Percentiles rank a stretch among this genome's conserved stretches.
phyloP scores from a whole-genome alignment of 2,888 invertebrate genomes.

The Ashinkailepas kermadecensis region DNA sequence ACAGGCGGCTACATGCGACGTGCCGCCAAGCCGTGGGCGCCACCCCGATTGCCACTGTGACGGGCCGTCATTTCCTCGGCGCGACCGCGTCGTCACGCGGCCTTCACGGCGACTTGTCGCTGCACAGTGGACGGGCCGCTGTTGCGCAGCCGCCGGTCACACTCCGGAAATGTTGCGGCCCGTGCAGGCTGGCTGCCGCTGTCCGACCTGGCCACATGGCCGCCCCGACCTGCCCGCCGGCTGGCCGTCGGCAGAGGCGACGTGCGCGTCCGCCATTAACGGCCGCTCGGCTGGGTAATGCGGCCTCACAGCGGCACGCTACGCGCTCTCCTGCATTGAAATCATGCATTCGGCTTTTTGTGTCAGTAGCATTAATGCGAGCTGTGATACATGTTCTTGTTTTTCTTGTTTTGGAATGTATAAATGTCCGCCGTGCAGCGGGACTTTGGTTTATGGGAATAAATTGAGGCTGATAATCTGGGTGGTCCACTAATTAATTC shows the following conservation, averaged over 20 bases:
- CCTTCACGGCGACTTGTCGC: background rate
- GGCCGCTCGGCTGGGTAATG: background rate
- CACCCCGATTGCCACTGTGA: background rate
- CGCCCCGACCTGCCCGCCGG: background rate
- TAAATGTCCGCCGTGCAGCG: constrained; percentile 5
- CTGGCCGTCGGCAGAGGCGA: background rate
- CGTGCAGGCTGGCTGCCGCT: too few relatives aligned
- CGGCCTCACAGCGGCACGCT: background rate
- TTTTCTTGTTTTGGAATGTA: constrained; percentile 18
- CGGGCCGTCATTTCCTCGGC: background rate
- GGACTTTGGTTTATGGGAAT: constrained; percentile 10
- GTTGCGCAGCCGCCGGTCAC: too few relatives aligned
- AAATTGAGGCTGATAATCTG: background rate
- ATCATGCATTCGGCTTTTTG: constrained; percentile 9
- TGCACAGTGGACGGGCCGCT: background rate
- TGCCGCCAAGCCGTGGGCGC: background rate
- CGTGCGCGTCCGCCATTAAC: background rate
- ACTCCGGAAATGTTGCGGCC: too few relatives aligned
- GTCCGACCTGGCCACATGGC: too few relatives aligned
- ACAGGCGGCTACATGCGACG: constrained; percentile 5
- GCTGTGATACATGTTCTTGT: constrained; percentile 13
- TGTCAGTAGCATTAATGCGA: background rate
- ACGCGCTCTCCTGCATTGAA: background rate
- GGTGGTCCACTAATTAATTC: constrained; percentile 13
- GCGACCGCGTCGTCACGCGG: background rate